These are phyloP conservation scores for Bombus consobrinus DNA, from an alignment of 1,140 invertebrate genomes.

Conservation along the genomic window DNA sequence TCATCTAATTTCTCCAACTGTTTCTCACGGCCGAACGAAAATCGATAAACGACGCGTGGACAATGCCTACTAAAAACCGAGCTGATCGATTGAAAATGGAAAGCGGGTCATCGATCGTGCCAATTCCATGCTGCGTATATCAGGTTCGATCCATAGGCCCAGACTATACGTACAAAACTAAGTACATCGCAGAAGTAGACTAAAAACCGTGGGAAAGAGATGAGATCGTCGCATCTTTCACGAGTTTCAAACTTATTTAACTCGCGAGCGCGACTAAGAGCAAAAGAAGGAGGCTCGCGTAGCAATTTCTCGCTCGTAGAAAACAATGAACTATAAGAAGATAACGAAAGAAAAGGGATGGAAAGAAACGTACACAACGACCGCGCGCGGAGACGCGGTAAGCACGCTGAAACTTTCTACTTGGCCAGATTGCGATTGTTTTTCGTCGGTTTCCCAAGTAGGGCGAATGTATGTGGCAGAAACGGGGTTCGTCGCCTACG, in stretches of 20 bases:
- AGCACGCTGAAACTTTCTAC: slow-evolving; percentile 60
- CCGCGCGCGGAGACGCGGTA: slow-evolving; percentile 28
- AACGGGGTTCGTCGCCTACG: too few relatives aligned
- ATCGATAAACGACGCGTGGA: background rate
- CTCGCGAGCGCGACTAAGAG: too few relatives aligned
- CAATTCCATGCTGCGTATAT: background rate
- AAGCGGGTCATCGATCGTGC: background rate
- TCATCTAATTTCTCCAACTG: too few relatives aligned
- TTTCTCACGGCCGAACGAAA: background rate
- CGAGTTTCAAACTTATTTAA: background rate
- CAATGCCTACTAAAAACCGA: background rate
- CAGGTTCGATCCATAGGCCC: too few relatives aligned
- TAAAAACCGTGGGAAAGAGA: background rate
- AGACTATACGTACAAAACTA: too few relatives aligned
- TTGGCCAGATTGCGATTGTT: slow-evolving; percentile 70
- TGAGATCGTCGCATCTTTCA: background rate
- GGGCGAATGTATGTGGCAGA: background rate
- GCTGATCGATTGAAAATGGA: background rate
- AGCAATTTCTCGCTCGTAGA: background rate
- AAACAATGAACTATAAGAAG: slow-evolving; percentile 6
- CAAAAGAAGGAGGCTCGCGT: background rate
- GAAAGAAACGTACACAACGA: slow-evolving; percentile 35
- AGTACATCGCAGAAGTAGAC: too few relatives aligned
- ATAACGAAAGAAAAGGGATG: slow-evolving; percentile 23
- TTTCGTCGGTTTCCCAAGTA: slow-evolving; percentile 49